Evolutionary conservation across 2,113 vertebrate genomes (phyloP).

Genomic region (Sardina pilchardus): DNA sequence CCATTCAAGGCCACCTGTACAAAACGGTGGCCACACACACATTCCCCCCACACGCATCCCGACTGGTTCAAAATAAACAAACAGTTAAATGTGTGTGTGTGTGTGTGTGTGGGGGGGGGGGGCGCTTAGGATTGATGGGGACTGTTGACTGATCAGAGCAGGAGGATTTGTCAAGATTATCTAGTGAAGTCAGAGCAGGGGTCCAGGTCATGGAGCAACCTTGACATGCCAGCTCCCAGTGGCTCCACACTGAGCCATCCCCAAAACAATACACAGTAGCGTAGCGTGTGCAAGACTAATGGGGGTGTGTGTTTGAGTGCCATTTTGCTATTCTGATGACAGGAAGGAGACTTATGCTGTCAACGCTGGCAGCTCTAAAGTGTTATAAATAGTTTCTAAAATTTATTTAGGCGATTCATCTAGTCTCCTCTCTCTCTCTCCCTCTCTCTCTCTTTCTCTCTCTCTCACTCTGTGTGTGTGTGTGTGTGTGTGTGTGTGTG

Average conservation of each 20-base stretch:
- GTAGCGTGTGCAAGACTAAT: background rate
- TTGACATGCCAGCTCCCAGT: background rate
- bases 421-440: slow-evolving; percentile 8
- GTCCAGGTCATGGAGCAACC: background rate
- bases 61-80: background rate
- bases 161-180: background rate
- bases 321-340: background rate
- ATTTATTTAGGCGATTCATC: background rate
- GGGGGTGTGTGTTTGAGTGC: background rate
- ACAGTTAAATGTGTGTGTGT: background rate
- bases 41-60: background rate
- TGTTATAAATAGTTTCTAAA: background rate
- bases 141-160: background rate
- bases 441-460: too few relatives aligned
- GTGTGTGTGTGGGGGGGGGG: too few relatives aligned
- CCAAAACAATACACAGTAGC: background rate
- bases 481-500: background rate
- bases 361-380: background rate
- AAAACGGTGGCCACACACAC: background rate
- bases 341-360: background rate
- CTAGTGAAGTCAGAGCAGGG: background rate
- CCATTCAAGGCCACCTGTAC: background rate
- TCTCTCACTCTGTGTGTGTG: too few relatives aligned
- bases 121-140: background rate
- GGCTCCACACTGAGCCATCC: background rate